These are phyloP conservation scores for Mesoclemmys tuberculata DNA, from an alignment of 2,113 vertebrate species.

Conservation along the genomic window DNA sequence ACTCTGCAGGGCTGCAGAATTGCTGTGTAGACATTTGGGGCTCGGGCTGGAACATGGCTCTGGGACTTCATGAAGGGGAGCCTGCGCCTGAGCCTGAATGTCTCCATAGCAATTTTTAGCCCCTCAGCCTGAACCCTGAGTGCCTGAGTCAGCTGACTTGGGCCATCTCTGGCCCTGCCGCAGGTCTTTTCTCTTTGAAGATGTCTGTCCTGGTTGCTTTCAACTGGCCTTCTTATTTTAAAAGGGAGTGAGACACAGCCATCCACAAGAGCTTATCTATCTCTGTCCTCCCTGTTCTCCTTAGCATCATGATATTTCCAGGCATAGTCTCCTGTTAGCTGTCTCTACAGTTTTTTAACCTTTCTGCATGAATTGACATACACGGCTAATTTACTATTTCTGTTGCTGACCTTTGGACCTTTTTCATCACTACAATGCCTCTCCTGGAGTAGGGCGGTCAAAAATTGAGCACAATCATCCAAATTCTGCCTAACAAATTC, in stretches of 20 bases:
- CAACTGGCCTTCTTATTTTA: background rate
- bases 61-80: background rate
- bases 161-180: too few relatives aligned
- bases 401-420: background rate
- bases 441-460: background rate
- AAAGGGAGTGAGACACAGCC: background rate
- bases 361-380: background rate
- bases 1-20: background rate
- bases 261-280: background rate
- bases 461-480: background rate
- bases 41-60: background rate
- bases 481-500: background rate
- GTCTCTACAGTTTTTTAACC: background rate
- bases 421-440: background rate
- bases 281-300: background rate
- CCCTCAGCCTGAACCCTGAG: background rate
- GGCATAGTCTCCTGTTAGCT: background rate
- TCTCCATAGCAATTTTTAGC: background rate
- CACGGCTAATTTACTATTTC: background rate
- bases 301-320: background rate
- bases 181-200: background rate
- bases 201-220: background rate
- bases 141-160: background rate
- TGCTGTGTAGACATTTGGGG: background rate
- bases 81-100: background rate